Evolutionary conservation across 2,888 invertebrate species (phyloP), one percentile per base, ranked within the genome.

Genomic region (Oxyscelio sp.): DNA sequence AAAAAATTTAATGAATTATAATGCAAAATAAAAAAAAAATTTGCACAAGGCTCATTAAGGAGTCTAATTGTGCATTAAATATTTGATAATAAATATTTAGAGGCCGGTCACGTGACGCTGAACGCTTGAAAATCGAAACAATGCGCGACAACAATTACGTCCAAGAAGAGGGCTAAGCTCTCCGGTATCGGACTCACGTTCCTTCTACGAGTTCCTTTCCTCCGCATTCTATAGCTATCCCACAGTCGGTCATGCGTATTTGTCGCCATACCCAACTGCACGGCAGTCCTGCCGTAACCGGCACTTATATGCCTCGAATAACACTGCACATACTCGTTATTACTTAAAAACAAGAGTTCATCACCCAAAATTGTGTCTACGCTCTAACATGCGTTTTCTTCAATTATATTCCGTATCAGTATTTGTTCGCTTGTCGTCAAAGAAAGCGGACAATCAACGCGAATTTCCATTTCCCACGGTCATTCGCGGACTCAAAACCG

Each of bases 121-220:
- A 34, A 11, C 34, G 11, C 8, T 22, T 59, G 38, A 63, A 63
- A 63, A 61, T 63, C 40, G 54, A 74, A 63, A 63, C 61, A 65
- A 31, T 66, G 75, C 40, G 66, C 38, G 75, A 58, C 24, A 77
- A 77, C 58, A 68, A 68, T 92, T 92, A 90, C 90, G 83, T 87
- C 89, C 88, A 58, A 75, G 74, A 75, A 54, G 63, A 75, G 70
- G 68, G 43, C 89, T 86, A 87, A 87, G 87, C 80, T 74, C 63
- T 43, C 50, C 73, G 59, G 83, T 77, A 81, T 85, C 84, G 65
- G 73, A 66, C 74, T 74, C 74, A 59, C 70, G 79, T 84, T 84
- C 78, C 73, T 61, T 27, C 63, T 40, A 38, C 65, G 82, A 63
- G 81, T 82, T 82, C 75, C 82, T 73, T 78, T 78, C 70, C 83